phyloP scores from a whole-genome alignment of 2,888 invertebrate species.

The Phymatocera aterrima region DNA sequence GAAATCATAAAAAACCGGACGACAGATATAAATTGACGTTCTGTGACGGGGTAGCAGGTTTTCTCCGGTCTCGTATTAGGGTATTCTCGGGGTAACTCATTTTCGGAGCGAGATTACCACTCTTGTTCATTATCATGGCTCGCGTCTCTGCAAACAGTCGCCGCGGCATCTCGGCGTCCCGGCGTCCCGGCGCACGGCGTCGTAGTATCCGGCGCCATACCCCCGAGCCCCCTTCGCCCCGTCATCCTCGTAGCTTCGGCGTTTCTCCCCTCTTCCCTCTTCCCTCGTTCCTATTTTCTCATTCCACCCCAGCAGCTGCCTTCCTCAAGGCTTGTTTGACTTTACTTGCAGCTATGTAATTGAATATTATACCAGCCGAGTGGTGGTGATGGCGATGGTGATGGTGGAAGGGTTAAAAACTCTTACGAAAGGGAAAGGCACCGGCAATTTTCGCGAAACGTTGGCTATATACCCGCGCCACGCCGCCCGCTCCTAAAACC shows the following conservation, averaged over 20 bases:
- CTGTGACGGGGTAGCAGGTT: not conserved
- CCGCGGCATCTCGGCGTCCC: constrained; percentile 34
- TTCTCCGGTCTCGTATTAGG: not conserved
- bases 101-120: constrained; percentile 54
- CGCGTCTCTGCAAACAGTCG: constrained; percentile 59
- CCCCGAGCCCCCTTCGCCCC: not conserved
- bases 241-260: too few relatives aligned
- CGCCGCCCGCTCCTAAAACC: constrained; percentile 37
- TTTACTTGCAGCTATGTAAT: constrained; percentile 73
- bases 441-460: constrained; percentile 55
- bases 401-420: constrained; percentile 69
- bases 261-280: not conserved
- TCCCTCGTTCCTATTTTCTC: not conserved
- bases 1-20: not conserved
- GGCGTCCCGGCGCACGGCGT: constrained; percentile 25
- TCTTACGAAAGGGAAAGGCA: constrained; percentile 55
- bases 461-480: constrained; percentile 49
- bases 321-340: constrained; percentile 70
- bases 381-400: constrained; percentile 45
- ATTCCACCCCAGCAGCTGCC: constrained; percentile 27
- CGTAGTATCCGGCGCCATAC: constrained; percentile 30
- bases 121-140: constrained; percentile 57
- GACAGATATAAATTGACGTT: not conserved
- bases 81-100: constrained; percentile 1
- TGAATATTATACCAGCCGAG: constrained; percentile 72